Conservation (phyloP, 2,797 vertebrate genomes). For the Dendrocincla tyrannina region DNA sequence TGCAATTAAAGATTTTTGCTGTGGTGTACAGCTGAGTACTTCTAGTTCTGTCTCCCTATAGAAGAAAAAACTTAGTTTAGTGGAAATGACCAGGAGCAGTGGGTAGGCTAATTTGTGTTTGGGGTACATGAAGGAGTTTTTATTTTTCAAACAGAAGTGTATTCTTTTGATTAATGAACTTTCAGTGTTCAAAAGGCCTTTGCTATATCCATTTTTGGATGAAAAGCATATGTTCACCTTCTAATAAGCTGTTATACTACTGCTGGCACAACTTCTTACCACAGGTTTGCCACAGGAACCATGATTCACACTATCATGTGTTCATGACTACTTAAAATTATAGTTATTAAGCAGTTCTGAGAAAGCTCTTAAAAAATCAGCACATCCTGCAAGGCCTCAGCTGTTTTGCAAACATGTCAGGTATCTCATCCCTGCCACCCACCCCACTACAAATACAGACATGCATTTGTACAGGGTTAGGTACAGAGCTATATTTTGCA, state of each 20-base stretch:
- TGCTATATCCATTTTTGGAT: constrained; percentile 24
- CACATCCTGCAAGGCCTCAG: not conserved
- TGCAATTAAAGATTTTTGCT: constrained; percentile 28
- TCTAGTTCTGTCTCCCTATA: not conserved
- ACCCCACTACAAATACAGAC: not conserved
- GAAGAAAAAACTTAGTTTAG: not conserved
- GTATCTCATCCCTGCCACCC: not conserved
- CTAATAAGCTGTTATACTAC: constrained; percentile 46
- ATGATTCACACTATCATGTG: constrained; percentile 56
- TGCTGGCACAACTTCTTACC: constrained; percentile 36
- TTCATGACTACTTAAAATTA: constrained; percentile 30
- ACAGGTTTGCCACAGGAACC: constrained; percentile 57
- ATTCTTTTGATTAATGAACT: constrained; percentile 6
- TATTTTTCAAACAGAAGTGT: constrained; percentile 19
- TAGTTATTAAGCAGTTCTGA: constrained; percentile 50
- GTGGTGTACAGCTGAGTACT: not conserved
- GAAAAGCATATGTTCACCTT: constrained; percentile 1
- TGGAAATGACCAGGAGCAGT: not conserved
- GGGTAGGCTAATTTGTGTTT: not conserved
- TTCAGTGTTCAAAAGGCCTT: constrained; percentile 22
- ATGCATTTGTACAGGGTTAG: not conserved
- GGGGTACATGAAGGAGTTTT: not conserved
- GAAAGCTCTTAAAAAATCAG: constrained; percentile 3
- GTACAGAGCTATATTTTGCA: not conserved
- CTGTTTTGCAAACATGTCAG: not conserved